Evolutionary conservation across 2,888 invertebrate genomes (phyloP), one percentile per base, ranked within the genome.

Genomic region (Cataglyphis altisquamis): DNA sequence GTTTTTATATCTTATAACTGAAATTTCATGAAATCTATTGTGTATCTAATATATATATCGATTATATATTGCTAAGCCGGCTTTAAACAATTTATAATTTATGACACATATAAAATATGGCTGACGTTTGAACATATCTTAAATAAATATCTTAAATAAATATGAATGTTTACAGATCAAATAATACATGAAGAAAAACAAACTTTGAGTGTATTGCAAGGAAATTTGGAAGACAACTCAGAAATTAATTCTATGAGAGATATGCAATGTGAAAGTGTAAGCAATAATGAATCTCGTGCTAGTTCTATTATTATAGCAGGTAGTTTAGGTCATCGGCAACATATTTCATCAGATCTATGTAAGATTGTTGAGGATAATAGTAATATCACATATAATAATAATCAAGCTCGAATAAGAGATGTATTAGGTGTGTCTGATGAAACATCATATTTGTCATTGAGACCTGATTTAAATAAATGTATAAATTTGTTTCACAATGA

Each of bases 391-490:
- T 18, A 10, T 6, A 18, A 18, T 1, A 21, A 57, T 18, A 70
- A 9, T 1, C 39, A 66, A 9, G 1, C 6, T 70, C 0, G 18
- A 5, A n/a, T 6, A 12, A 39, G 4, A 8, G 15, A 41, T 45
- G 36, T 29, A 32, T 55, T 39, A 1, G 18, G 2, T 57, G 25
- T 39, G 12, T 60, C 45, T 0, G 73, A 72, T n/a, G 29, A 32
- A 12, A 60, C 60, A 45, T 72, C 78, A 9, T 72, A 80, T 18
- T 9, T 60, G 8, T 45, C 60, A 41, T 0, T 45, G 0, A 72
- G 70, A 32, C 68, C 73, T 52, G 88, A 89, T 57, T 78, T 89
- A 62, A 89, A 89, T 73, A 84, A 88, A 77, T 57, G 89, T 52
- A 85, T 89, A 45, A 39, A 86, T 73, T 48, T 84, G 57, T 81